These are phyloP conservation scores for Tinea pellionella DNA, from an alignment of 2,888 invertebrate genomes.

Conservation along the genomic window DNA sequence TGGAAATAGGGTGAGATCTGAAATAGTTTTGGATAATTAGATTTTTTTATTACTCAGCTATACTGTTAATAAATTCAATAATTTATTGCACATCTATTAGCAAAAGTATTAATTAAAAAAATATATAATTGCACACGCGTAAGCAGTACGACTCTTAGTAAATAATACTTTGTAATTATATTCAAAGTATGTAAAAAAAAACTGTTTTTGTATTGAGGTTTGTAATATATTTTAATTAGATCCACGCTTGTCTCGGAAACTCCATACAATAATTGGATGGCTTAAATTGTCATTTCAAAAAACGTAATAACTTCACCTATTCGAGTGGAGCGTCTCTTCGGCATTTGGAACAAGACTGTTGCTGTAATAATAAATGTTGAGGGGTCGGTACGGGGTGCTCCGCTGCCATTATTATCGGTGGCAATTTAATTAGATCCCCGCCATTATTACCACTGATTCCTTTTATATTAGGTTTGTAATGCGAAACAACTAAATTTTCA, in stretches of 20 bases:
- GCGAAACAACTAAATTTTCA: slow-evolving; percentile 11
- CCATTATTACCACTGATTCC: slow-evolving; percentile 64
- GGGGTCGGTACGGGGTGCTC: slow-evolving; percentile 29
- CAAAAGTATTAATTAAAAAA: too few relatives aligned
- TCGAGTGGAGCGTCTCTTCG: not conserved
- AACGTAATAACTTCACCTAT: not conserved
- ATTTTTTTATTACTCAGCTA: not conserved
- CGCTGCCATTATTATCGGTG: slow-evolving; percentile 64
- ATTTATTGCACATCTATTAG: not conserved
- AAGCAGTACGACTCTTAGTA: too few relatives aligned
- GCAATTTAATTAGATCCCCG: slow-evolving; percentile 69
- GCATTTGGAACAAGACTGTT: slow-evolving; percentile 23
- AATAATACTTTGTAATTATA: too few relatives aligned
- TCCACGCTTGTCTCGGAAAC: not conserved
- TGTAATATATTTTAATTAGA: not conserved
- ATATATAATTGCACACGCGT: too few relatives aligned
- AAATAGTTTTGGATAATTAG: not conserved
- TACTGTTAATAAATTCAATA: not conserved
- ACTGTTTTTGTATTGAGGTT: too few relatives aligned
- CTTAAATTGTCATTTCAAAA: not conserved
- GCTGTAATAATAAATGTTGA: slow-evolving; percentile 62
- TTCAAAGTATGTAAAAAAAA: too few relatives aligned
- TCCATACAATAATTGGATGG: not conserved
- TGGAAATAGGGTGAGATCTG: slow-evolving; percentile 30
- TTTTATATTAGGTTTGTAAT: slow-evolving; percentile 58